phyloP scores from a whole-genome alignment of 2,888 invertebrate species.

The Creontiades dilutus region DNA sequence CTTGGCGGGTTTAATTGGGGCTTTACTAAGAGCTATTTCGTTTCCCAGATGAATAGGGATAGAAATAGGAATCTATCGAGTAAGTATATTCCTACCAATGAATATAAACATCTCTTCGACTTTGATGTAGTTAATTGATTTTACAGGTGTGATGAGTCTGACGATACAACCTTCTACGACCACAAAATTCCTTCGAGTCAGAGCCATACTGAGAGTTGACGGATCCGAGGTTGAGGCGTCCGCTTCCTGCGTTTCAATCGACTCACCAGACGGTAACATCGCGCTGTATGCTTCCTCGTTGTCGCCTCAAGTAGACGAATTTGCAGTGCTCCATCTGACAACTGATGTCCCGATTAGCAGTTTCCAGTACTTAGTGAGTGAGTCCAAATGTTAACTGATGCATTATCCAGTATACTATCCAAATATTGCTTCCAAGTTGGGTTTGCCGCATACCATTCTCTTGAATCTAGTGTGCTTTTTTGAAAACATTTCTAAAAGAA shows the following conservation, averaged over 20 bases:
- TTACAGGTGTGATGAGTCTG: conserved; percentile 42
- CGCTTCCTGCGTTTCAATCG: not conserved
- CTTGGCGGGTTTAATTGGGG: too few species aligned
- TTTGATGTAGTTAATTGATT: not conserved
- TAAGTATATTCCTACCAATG: too few species aligned
- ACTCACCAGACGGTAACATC: conserved; percentile 17
- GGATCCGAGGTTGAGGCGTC: conserved; percentile 26
- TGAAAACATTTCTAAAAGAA: too few species aligned
- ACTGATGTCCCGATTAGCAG: conserved; percentile 79
- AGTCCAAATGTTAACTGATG: conserved; percentile 58
- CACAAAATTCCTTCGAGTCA: not conserved
- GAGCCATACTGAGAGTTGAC: conserved; percentile 19
- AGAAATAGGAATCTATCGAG: too few species aligned
- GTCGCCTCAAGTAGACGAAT: conserved; percentile 78
- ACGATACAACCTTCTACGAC: conserved; percentile 2
- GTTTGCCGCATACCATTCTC: too few species aligned
- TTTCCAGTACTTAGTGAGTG: conserved; percentile 80
- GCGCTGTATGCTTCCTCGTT: conserved; percentile 60
- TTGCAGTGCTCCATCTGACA: conserved; percentile 81
- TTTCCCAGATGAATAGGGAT: too few species aligned
- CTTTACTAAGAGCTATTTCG: too few species aligned
- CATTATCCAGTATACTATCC: too few species aligned
- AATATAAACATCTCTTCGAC: too few species aligned
- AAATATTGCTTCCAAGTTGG: too few species aligned
- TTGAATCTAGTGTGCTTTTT: too few species aligned